These are phyloP conservation scores for Muschampia plurimacula DNA, from an alignment of 2,888 invertebrate species.

Conservation along the genomic window DNA sequence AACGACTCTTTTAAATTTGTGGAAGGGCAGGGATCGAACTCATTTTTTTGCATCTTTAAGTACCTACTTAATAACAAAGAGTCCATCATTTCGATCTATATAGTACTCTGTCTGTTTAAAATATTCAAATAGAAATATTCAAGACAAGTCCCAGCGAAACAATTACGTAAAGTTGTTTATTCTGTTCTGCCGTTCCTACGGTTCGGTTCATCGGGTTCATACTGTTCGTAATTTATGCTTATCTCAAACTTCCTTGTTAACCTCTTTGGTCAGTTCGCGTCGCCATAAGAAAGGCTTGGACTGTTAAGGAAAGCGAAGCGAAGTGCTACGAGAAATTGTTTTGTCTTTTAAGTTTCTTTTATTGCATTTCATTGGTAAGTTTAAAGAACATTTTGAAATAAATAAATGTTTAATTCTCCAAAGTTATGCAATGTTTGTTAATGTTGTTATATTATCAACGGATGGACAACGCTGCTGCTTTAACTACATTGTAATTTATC, in stretches of 20 bases:
- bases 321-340: background rate
- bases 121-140: background rate
- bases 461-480: too few species aligned
- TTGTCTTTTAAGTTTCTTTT: background rate
- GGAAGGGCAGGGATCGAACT: too few species aligned
- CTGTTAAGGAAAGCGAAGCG: conserved; percentile 16
- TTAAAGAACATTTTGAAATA: too few species aligned
- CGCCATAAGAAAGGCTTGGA: conserved; percentile 10
- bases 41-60: too few species aligned
- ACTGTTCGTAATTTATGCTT: conserved; percentile 46
- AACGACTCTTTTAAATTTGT: too few species aligned
- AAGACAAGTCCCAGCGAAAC: conserved; percentile 22
- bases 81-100: background rate
- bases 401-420: too few species aligned
- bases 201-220: conserved; percentile 30
- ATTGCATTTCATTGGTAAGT: background rate
- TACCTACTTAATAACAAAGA: background rate
- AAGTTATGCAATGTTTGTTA: too few species aligned
- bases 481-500: too few species aligned
- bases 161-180: conserved; percentile 35
- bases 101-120: background rate
- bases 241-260: conserved; percentile 49
- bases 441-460: too few species aligned
- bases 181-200: background rate
- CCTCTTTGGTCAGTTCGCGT: conserved; percentile 43